Percentiles rank a stretch among this genome's conserved stretches.
Conservation (phyloP, 2,888 invertebrate species). For the Alloplasta piceator region DNA sequence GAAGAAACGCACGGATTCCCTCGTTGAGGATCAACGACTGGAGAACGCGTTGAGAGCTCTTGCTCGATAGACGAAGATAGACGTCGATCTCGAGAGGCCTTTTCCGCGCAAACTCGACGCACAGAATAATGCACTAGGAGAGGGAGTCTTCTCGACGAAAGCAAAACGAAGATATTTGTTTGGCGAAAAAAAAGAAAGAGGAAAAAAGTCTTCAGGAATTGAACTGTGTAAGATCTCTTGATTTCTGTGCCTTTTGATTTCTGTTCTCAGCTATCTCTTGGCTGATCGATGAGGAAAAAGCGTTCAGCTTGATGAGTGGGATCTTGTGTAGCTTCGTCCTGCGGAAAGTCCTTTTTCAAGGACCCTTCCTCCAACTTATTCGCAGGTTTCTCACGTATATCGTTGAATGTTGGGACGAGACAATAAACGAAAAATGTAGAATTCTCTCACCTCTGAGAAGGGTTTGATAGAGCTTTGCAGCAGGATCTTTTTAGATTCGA, state of each 20-base stretch:
- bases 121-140: not conserved
- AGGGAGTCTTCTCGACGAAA: not conserved
- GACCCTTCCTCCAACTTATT: constrained; percentile 28
- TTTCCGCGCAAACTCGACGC: constrained; percentile 9
- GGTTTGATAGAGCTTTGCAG: constrained; percentile 7
- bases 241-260: not conserved
- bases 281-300: constrained; percentile 30
- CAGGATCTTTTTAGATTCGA: constrained; percentile 24
- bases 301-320: constrained; percentile 20
- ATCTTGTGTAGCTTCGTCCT: no score
- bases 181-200: not conserved
- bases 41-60: no score
- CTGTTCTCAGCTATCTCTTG: not conserved
- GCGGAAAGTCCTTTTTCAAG: constrained; percentile 1
- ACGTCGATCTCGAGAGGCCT: no score
- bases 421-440: constrained; percentile 12
- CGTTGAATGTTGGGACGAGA: no score
- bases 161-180: not conserved
- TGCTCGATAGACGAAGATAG: no score
- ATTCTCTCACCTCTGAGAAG: constrained; percentile 35
- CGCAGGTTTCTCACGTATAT: constrained; percentile 44
- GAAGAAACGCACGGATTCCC: no score
- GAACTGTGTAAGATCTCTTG: no score
- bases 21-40: constrained; percentile 55
- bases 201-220: no score